Percentiles rank a stretch among this genome's conserved stretches.
Conservation (phyloP, 1,140 invertebrate species). For the Zaprionus ornatus region DNA sequence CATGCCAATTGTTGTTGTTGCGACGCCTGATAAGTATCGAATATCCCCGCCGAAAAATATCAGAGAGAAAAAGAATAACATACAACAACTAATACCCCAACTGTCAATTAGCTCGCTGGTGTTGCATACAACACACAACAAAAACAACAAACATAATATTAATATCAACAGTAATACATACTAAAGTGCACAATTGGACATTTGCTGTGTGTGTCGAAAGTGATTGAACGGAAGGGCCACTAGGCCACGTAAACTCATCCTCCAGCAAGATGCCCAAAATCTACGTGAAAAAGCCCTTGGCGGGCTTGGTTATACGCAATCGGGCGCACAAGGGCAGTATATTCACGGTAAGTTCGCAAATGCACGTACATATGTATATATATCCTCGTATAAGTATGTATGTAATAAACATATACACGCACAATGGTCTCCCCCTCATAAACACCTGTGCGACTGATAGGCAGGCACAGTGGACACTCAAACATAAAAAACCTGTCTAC, state of each 20-base stretch:
- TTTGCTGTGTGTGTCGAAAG: conserved; percentile 5
- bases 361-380: neutral
- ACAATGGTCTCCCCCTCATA: neutral
- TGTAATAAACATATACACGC: neutral
- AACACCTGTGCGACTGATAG: conserved; percentile 44
- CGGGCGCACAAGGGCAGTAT: conserved; percentile 90
- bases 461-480: conserved; percentile 5
- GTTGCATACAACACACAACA: neutral
- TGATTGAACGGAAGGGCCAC: conserved; percentile 2
- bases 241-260: conserved; percentile 48
- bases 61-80: neutral
- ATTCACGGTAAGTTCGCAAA: conserved; percentile 86
- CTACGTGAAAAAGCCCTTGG: conserved; percentile 81
- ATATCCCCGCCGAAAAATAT: conserved; percentile 10
- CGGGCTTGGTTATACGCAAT: conserved; percentile 89
- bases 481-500: neutral
- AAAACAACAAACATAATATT: neutral
- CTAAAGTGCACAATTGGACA: conserved; percentile 14
- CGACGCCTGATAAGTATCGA: conserved; percentile 13
- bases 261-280: conserved; percentile 79
- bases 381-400: neutral
- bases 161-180: neutral
- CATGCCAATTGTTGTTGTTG: conserved; percentile 48
- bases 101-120: neutral
- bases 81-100: conserved; percentile 1